These are phyloP conservation scores for Dendroctonus ponderosae DNA, from an alignment of 1,140 invertebrate genomes.

Conservation along the genomic window DNA sequence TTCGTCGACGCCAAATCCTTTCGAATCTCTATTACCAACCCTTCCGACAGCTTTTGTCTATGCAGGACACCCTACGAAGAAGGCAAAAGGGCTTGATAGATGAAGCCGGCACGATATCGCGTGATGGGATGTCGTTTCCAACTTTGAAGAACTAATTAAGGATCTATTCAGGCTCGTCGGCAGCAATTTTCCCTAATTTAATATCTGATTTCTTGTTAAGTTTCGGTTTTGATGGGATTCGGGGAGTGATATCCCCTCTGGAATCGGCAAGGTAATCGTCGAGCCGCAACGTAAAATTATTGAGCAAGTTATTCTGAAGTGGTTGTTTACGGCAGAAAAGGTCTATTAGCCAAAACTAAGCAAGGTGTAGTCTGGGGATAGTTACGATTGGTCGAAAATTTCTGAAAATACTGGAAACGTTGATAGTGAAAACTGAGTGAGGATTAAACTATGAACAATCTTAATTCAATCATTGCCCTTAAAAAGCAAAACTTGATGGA, in stretches of 20 bases:
- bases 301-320: too few relatives aligned
- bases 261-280: background rate
- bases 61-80: slow-evolving; percentile 10
- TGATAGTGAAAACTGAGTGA: too few relatives aligned
- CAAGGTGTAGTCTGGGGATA: too few relatives aligned
- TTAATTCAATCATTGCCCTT: too few relatives aligned
- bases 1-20: slow-evolving; percentile 15
- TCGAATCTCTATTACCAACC: slow-evolving; percentile 19
- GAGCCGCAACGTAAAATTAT: too few relatives aligned
- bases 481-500: too few relatives aligned
- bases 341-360: too few relatives aligned
- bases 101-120: slow-evolving; percentile 25
- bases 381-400: too few relatives aligned
- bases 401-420: too few relatives aligned
- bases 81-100: slow-evolving; percentile 26
- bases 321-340: too few relatives aligned
- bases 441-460: too few relatives aligned
- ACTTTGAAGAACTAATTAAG: slow-evolving; percentile 33
- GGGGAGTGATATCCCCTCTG: slow-evolving; percentile 15
- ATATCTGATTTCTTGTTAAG: slow-evolving; percentile 31
- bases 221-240: slow-evolving; percentile 18
- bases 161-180: slow-evolving; percentile 28
- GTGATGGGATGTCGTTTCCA: slow-evolving; percentile 23
- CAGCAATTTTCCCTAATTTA: slow-evolving; percentile 31
- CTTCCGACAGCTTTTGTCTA: slow-evolving; percentile 25